Conservation (phyloP, 2,113 vertebrate genomes). For the Sylvietta virens region DNA sequence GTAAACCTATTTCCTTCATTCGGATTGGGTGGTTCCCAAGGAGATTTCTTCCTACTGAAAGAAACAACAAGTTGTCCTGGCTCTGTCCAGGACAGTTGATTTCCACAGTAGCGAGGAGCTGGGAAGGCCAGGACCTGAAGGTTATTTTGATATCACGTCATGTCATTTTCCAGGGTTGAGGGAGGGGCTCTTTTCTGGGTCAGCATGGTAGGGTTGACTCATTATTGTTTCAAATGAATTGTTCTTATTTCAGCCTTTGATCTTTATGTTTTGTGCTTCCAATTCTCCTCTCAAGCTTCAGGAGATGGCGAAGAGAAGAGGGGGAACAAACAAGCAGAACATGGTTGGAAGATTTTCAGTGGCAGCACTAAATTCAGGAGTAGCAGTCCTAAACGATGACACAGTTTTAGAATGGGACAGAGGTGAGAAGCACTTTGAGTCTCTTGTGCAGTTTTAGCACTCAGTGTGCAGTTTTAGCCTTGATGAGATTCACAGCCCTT, state of each 20-base stretch:
- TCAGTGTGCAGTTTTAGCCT: neutral
- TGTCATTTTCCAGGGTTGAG: neutral
- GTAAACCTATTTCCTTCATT: neutral
- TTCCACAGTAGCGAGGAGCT: fast-evolving
- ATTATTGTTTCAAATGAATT: neutral
- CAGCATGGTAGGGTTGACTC: neutral
- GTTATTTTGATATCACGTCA: fast-evolving
- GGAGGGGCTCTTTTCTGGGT: neutral
- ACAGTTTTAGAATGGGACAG: neutral
- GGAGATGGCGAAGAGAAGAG: fast-evolving
- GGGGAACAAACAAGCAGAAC: neutral
- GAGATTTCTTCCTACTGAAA: neutral
- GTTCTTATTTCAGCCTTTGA: neutral
- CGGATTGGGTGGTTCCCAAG: neutral
- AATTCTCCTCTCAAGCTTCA: neutral
- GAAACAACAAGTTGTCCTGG: neutral
- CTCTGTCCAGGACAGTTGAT: neutral
- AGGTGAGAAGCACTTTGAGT: neutral
- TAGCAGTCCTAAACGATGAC: neutral
- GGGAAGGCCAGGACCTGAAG: neutral
- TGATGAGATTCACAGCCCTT: neutral
- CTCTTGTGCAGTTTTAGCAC: neutral
- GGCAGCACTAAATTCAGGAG: neutral
- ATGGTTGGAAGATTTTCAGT: neutral
- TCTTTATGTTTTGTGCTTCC: neutral